Base-by-base conservation (phyloP, 1,140 invertebrate species). In the Caenorhabditis remanei region DNA sequence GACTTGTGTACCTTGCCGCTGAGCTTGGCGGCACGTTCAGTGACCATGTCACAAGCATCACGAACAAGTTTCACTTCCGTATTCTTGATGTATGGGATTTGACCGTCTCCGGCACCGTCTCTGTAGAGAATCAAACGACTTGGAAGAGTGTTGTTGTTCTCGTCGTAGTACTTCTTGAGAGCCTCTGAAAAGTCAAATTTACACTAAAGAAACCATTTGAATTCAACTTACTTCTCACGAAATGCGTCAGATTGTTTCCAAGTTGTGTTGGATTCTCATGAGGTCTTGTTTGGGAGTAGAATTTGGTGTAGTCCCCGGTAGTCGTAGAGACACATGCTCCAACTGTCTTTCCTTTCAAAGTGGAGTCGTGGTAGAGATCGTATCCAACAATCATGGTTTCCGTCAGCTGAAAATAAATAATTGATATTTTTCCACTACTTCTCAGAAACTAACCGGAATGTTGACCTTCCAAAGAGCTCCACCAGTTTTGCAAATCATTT, bases 401-500 rank as follows among this genome's bases (percentile, higher is more conserved):
- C 11, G 46, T 58, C 11, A 88, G 48, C 67, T 79, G 87, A 32
- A 87, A 9, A 41, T 32, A 32, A 4, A 16, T 14, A 14, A 83
- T 48, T 24, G 6, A 61, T n/a, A n/a, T 56, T 11, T 48, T 63
- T 56, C 16, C 16, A 58, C 32, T 21, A 11, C 0, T 9, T 24
- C 48, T 32, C 32, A 32, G 32, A 0, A 46, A 83, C 53, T 41
- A 19, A 87, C 75, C 58, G 61, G 61, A 71, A 84, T 84, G 41
- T 65, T 84, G 14, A 84, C 87, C 43, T 85, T 88, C 87, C 87
- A 88, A 5, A 88, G 50, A n/a, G 87, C 83, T 75, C 87, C 87
- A 8, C 87, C 87, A 46, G 86, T 85, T 43, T 88, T 88, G 87
- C 87, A 88, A 32, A 87, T 82, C 48, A 88, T 88, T 48, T 88